Base-by-base conservation (phyloP, 2,888 invertebrate genomes). In the Lithosia quadra region DNA sequence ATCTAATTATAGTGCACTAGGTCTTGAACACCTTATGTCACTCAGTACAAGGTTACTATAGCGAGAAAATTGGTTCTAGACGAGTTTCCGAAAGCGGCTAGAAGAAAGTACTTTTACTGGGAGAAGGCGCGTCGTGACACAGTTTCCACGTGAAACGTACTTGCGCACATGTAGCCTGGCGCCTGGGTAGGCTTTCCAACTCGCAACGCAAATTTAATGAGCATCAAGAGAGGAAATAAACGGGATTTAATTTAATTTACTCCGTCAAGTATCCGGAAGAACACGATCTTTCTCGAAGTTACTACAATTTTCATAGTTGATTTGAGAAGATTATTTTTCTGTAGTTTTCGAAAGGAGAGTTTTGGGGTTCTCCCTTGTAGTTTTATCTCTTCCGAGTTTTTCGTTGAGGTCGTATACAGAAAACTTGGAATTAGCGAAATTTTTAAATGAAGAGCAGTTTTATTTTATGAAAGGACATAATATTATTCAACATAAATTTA, bases 101-200 rank as follows among this genome's bases (percentile, higher is more conserved):
- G 92, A 94, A 93, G 94, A 94, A 94, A 95, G 94, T 93, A 93
- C 94, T 95, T 94, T 94, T 95, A 93, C 94, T 94, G 84, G 87
- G 90, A 91, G 92, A 90, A 89, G 87, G 88, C 86, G 85, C 87
- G 88, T 86, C 83, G 87, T 92, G 94, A 87, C 94, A 93, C 90
- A 94, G 94, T 95, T 95, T 94, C 94, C 93, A 94, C 92, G 92
- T 84, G 83, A 82, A 80, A 81, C 72, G 78, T 78, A 78, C 78
- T 69, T 75, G 74, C 69, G 79, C 73, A 75, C 76, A 80, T 66
- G 69, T 68, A 63, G 74, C 69, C 72, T 75, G 77, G 84, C 82
- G 84, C 83, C 83, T 77, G 79, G 75, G 73, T 81, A 83, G 86
- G 90, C 92, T 93, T 93, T 93, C 91, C 90, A 91, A 88, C 79